Evolutionary conservation across 2,888 invertebrate genomes (phyloP).

Genomic region (Acanthosoma haemorrhoidale): DNA sequence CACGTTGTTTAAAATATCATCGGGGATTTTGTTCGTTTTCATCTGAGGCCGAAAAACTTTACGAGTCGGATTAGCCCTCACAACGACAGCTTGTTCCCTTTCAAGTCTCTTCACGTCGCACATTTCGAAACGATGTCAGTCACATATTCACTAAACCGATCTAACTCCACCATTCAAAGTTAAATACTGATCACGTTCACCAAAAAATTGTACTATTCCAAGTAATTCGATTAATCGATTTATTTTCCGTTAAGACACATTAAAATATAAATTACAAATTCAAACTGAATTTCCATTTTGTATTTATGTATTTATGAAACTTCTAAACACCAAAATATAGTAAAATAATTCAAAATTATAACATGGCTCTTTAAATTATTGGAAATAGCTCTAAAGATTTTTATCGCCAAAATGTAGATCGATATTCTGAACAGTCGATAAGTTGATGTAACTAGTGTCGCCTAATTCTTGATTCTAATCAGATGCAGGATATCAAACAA

Average conservation of each 20-base stretch:
- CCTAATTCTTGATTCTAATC: not conserved
- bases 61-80: constrained; percentile 71
- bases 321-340: too few relatives aligned
- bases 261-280: too few relatives aligned
- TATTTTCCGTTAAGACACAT: too few relatives aligned
- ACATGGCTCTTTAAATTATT: too few relatives aligned
- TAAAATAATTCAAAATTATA: too few relatives aligned
- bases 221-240: not conserved
- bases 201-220: not conserved
- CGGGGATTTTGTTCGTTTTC: constrained; percentile 72
- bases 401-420: too few relatives aligned
- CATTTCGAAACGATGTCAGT: not conserved
- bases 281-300: too few relatives aligned
- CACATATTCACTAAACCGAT: not conserved
- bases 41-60: constrained; percentile 69
- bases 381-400: too few relatives aligned
- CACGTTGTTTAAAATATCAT: constrained; percentile 69
- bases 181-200: constrained; percentile 1
- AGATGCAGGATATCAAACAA: not conserved
- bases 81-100: constrained; percentile 50
- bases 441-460: not conserved
- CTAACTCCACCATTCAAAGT: not conserved
- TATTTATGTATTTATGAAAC: too few relatives aligned
- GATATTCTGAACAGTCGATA: not conserved
- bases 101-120: constrained; percentile 17